These are phyloP conservation scores for Rhogogaster chlorosoma DNA, from an alignment of 2,888 invertebrate genomes.

Conservation along the genomic window DNA sequence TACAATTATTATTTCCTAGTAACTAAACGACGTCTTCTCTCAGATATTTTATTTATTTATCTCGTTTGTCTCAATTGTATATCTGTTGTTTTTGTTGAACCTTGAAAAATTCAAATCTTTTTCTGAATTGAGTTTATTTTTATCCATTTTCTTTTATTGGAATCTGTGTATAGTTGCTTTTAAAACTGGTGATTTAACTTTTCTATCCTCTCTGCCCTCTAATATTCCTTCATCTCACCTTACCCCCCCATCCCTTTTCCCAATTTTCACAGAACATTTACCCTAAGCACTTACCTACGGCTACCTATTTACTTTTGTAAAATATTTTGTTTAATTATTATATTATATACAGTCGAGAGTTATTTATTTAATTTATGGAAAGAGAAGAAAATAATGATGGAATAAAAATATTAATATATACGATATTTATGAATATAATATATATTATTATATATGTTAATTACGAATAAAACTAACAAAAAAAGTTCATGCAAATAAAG, in stretches of 20 bases:
- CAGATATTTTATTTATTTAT: conserved; percentile 3
- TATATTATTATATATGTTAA: conserved; percentile 63
- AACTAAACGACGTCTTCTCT: neutral
- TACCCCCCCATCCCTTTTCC: neutral
- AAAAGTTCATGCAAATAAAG: conserved; percentile 61
- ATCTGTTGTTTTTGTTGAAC: neutral
- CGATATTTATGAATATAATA: conserved; percentile 71
- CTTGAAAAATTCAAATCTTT: neutral
- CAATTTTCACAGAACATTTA: conserved; percentile 61
- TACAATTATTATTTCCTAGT: neutral
- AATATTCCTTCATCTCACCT: neutral
- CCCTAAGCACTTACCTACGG: conserved; percentile 60
- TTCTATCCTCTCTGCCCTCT: conserved; percentile 49
- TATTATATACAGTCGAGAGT: conserved; percentile 66
- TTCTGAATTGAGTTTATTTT: neutral
- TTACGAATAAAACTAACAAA: conserved; percentile 71
- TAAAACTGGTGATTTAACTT: conserved; percentile 61
- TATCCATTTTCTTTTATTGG: neutral
- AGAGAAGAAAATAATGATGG: conserved; percentile 56
- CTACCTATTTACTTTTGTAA: conserved; percentile 72
- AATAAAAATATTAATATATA: conserved; percentile 53
- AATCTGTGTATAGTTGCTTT: conserved; percentile 65
- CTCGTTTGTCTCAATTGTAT: neutral
- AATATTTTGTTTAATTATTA: conserved; percentile 73
- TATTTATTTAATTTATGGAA: conserved; percentile 76